Conservation (phyloP, 2,888 invertebrate genomes). For the Machimus rusticus region DNA sequence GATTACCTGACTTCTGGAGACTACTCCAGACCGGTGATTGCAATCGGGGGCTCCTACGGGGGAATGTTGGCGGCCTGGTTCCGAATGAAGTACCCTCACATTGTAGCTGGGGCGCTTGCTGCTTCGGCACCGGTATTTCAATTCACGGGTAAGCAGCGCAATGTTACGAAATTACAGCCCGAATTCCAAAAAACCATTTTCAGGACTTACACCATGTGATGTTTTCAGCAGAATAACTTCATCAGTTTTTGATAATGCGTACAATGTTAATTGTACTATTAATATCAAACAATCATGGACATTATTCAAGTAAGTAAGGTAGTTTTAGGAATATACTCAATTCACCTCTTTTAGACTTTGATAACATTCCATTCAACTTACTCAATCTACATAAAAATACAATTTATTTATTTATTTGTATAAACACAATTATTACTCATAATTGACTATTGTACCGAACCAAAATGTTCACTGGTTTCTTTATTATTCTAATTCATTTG, state of each 20-base stretch:
- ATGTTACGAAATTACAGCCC: not conserved
- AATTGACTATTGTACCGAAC: no score
- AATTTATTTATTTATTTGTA: no score
- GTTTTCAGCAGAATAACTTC: slow-evolving; percentile 81
- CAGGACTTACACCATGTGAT: slow-evolving; percentile 74
- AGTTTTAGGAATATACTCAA: not conserved
- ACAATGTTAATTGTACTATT: slow-evolving; percentile 68
- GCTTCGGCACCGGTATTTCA: slow-evolving; percentile 92
- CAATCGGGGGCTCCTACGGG: slow-evolving; percentile 90
- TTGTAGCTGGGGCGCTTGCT: slow-evolving; percentile 87
- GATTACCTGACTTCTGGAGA: slow-evolving; percentile 58
- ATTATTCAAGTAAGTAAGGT: slow-evolving; percentile 69
- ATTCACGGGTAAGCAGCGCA: slow-evolving; percentile 69
- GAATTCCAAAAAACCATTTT: not conserved
- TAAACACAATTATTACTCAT: no score
- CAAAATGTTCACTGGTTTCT: not conserved
- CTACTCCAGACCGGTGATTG: slow-evolving; percentile 78
- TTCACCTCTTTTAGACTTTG: no score
- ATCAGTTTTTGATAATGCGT: slow-evolving; percentile 69
- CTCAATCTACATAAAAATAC: no score
- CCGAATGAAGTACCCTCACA: slow-evolving; percentile 92
- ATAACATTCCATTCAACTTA: not conserved
- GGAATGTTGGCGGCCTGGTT: slow-evolving; percentile 98
- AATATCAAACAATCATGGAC: slow-evolving; percentile 83
- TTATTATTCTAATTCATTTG: not conserved